These are phyloP conservation scores for Rhabdomys dilectus DNA, from an alignment of 2,113 vertebrate species.

Conservation along the genomic window DNA sequence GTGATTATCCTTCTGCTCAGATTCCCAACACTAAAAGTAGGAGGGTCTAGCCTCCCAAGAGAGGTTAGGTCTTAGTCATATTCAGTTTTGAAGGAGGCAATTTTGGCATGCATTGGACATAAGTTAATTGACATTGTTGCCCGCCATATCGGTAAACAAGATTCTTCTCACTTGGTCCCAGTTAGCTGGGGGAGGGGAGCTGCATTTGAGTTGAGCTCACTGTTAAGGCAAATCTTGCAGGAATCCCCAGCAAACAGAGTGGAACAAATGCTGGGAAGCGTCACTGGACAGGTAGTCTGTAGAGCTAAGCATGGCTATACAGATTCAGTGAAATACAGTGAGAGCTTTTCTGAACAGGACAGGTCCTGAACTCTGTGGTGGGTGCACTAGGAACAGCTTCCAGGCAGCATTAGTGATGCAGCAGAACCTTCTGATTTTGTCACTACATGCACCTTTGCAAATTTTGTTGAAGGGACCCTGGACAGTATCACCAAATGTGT, in stretches of 20 bases:
- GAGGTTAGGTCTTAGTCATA: background rate
- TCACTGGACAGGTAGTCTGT: background rate
- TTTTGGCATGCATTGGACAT: background rate
- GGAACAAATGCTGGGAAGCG: conserved; percentile 43
- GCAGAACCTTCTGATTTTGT: conserved; percentile 3
- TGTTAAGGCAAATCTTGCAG: conserved; percentile 30
- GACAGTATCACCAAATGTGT: background rate
- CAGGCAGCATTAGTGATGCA: background rate
- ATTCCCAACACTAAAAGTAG: background rate
- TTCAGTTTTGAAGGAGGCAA: background rate
- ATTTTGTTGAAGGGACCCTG: background rate
- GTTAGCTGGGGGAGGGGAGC: background rate
- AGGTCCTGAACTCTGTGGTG: background rate
- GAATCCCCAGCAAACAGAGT: conserved; percentile 60
- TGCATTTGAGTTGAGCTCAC: background rate
- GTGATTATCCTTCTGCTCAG: conserved; percentile 33
- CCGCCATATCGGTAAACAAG: background rate
- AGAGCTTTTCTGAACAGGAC: background rate
- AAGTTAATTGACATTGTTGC: background rate
- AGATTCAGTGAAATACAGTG: background rate
- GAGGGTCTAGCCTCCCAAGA: background rate
- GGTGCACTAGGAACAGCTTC: background rate
- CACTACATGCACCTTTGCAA: background rate
- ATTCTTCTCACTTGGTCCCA: background rate
- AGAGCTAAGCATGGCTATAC: background rate